Evolutionary conservation across 2,888 invertebrate genomes (phyloP), one percentile per base, ranked within the genome.

Genomic region (Pheosia tremula): DNA sequence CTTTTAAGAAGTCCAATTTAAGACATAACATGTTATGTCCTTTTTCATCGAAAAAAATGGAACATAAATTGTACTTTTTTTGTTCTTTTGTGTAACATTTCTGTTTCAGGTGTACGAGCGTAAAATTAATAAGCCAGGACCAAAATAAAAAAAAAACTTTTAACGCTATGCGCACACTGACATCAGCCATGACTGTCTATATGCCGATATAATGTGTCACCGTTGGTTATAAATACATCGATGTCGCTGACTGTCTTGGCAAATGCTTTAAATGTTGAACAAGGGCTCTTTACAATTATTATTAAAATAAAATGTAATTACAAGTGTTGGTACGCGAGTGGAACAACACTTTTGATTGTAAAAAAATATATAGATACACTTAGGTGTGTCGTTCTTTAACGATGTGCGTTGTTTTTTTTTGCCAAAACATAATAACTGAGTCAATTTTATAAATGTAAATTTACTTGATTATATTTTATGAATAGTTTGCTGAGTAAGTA

Each of bases 191-290:
- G 67, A 78, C 61, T 58, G 72, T 24, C 24, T 24, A 24, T 67
- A 71, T 68, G 58, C 66, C 66, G 67, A 64, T 64, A 63, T 68
- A 66, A 57, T 70, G 74, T 78, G 65, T 84, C 9, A 24, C 8
- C 6, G 82, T 86, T 85, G 84, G 82, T 86, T 85, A 84, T 85
- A 83, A 79, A 86, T 84, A 83, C 77, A 79, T 87, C 74, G 77
- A 79, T 91, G 90, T 91, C 68, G 88, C 87, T 88, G 85, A 79
- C 69, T 87, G 89, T 88, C 79, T 88, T 90, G 86, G 86, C 87
- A 87, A 87, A 81, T 78, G 92, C 93, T 93, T 93, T 93, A 83
- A 82, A 82, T 93, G 92, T 93, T 85, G 62, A 62, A 74, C 57
- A 63, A 84, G 82, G 79, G 79, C 85, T 89, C 85, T 89, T 87